These are phyloP conservation scores for Lethrus apterus DNA, from an alignment of 1,140 invertebrate species.

Conservation along the genomic window DNA sequence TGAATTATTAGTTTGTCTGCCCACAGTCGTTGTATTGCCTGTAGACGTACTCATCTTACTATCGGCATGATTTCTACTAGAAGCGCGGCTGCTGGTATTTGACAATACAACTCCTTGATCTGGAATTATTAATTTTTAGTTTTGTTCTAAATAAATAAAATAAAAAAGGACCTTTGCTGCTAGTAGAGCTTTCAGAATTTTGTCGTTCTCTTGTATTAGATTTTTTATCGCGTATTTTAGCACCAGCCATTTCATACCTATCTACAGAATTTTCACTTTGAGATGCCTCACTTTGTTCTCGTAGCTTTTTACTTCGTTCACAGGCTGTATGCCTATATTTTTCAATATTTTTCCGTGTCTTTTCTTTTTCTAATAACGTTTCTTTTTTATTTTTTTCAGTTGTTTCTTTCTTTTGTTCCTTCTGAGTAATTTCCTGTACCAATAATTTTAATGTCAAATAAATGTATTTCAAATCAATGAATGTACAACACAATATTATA, in stretches of 20 bases:
- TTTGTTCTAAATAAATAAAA: neutral
- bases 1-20: slow-evolving; percentile 81
- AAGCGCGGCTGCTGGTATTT: slow-evolving; percentile 3
- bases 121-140: no score
- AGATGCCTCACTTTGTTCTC: slow-evolving; percentile 23
- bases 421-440: no score
- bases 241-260: slow-evolving; percentile 37
- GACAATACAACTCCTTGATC: slow-evolving; percentile 11
- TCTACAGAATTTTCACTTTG: slow-evolving; percentile 21
- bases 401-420: no score
- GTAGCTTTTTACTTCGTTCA: slow-evolving; percentile 23
- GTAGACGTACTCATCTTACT: slow-evolving; percentile 2
- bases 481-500: no score
- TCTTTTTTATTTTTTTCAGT: slow-evolving; percentile 40
- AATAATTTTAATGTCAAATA: no score
- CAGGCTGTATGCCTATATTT: slow-evolving; percentile 22
- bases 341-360: slow-evolving; percentile 10
- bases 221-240: slow-evolving; percentile 29
- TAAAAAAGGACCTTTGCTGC: slow-evolving; percentile 20
- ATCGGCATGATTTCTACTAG: slow-evolving; percentile 1
- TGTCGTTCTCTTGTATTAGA: slow-evolving; percentile 24
- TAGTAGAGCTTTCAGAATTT: slow-evolving; percentile 19
- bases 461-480: no score
- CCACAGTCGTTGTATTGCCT: slow-evolving; percentile 36
- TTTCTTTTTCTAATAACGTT: slow-evolving; percentile 17